Percentiles rank a stretch among this genome's conserved stretches.
phyloP scores from a whole-genome alignment of 2,888 invertebrate genomes.

The Hylaea fasciaria region DNA sequence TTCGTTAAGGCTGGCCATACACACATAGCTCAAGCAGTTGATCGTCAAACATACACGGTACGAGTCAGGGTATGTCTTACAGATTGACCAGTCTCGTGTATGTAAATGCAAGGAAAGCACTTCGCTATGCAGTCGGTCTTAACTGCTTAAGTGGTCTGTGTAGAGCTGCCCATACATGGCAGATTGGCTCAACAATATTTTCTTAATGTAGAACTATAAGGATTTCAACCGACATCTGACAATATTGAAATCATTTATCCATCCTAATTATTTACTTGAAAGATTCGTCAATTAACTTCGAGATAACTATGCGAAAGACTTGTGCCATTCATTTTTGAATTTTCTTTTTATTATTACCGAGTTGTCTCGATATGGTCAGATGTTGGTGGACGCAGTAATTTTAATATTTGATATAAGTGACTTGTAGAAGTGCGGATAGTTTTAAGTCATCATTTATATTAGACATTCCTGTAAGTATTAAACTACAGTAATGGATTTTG shows the following conservation, averaged over 20 bases:
- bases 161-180: not conserved
- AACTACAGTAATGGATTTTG: constrained; percentile 37
- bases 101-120: no score
- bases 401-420: constrained; percentile 38
- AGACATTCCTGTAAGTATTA: constrained; percentile 61
- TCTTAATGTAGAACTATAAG: constrained; percentile 36
- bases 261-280: constrained; percentile 5
- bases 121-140: no score
- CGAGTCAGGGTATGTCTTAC: no score
- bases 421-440: constrained; percentile 24
- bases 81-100: no score
- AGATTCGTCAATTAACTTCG: constrained; percentile 27
- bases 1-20: not conserved
- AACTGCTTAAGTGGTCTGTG: no score
- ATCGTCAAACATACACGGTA: no score
- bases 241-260: constrained; percentile 19
- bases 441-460: constrained; percentile 46
- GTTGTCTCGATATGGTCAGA: constrained; percentile 27
- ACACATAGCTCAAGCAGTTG: no score
- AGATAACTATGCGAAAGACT: constrained; percentile 30
- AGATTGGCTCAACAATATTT: constrained; percentile 33
- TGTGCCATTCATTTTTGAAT: constrained; percentile 37
- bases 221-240: constrained; percentile 30
- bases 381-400: constrained; percentile 36
- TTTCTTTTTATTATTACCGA: constrained; percentile 15